phyloP scores from a whole-genome alignment of 2,113 vertebrate species.

The Psophia crepitans region DNA sequence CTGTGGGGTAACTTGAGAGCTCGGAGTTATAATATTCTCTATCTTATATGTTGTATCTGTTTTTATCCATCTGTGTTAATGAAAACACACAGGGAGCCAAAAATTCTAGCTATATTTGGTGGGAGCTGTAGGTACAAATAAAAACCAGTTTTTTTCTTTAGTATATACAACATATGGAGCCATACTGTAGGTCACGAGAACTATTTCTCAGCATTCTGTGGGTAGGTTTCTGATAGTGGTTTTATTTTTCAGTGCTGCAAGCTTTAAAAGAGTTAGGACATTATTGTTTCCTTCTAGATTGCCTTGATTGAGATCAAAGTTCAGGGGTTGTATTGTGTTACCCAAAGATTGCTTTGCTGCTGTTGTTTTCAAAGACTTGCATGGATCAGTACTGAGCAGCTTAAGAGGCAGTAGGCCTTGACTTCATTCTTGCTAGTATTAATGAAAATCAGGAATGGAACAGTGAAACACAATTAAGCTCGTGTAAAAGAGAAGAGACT shows the following conservation, averaged over 20 bases:
- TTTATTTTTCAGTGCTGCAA: not conserved
- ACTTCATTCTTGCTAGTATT: not conserved
- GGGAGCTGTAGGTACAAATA: slow-evolving; percentile 28
- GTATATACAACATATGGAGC: slow-evolving; percentile 12
- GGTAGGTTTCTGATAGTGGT: not conserved
- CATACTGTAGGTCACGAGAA: not conserved
- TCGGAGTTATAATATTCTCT: not conserved
- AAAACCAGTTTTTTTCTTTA: not conserved
- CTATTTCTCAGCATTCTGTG: not conserved
- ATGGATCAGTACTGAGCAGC: not conserved
- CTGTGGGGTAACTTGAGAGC: not conserved
- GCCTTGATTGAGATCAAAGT: slow-evolving; percentile 36
- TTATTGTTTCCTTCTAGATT: not conserved
- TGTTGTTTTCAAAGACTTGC: not conserved
- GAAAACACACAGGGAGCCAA: not conserved
- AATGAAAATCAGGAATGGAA: not conserved
- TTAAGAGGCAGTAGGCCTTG: not conserved
- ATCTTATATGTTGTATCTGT: not conserved
- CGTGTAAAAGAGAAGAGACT: not conserved
- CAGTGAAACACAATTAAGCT: not conserved
- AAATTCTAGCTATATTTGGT: not conserved
- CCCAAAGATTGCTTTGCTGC: not conserved
- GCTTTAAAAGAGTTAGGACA: not conserved
- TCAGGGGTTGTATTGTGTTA: not conserved
- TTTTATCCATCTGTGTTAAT: slow-evolving; percentile 13